Conservation (phyloP, 2,797 vertebrate genomes). For the Malurus splendens region DNA sequence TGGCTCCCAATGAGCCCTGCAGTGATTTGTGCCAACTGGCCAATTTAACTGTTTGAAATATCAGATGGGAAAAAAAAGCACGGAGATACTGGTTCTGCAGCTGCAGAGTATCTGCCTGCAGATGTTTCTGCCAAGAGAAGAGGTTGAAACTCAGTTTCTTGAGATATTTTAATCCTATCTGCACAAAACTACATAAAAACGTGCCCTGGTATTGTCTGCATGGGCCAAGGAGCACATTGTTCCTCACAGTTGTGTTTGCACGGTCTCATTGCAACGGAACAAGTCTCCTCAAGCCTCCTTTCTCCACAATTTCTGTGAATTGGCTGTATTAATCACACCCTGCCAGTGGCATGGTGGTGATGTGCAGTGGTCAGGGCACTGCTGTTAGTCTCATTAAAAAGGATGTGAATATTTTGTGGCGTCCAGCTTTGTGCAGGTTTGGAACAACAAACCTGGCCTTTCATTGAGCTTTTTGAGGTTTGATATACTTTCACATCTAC, state of each 20-base stretch:
- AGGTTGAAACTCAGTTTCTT: background rate
- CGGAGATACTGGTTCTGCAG: constrained; percentile 25
- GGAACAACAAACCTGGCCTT: background rate
- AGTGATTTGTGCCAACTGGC: background rate
- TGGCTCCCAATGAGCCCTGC: background rate
- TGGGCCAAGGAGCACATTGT: constrained; percentile 41
- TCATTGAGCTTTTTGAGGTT: background rate
- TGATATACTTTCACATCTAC: rapidly evolving
- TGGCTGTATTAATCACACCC: background rate
- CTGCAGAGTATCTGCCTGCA: constrained; percentile 4
- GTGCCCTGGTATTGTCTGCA: constrained; percentile 11
- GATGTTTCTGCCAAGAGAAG: constrained; percentile 32
- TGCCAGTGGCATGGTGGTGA: background rate
- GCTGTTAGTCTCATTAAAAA: background rate
- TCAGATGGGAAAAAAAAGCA: background rate
- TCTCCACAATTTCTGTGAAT: background rate
- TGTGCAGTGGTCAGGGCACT: background rate
- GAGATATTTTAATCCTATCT: constrained; percentile 54
- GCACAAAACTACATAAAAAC: constrained; percentile 44
- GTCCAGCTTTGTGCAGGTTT: background rate
- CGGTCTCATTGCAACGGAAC: background rate
- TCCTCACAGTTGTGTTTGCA: constrained; percentile 41
- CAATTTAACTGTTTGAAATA: constrained; percentile 23
- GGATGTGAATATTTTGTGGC: background rate
- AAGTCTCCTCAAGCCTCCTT: constrained; percentile 41